These are phyloP conservation scores for Daktulosphaira vitifoliae DNA, from an alignment of 1,140 invertebrate genomes.

Conservation along the genomic window DNA sequence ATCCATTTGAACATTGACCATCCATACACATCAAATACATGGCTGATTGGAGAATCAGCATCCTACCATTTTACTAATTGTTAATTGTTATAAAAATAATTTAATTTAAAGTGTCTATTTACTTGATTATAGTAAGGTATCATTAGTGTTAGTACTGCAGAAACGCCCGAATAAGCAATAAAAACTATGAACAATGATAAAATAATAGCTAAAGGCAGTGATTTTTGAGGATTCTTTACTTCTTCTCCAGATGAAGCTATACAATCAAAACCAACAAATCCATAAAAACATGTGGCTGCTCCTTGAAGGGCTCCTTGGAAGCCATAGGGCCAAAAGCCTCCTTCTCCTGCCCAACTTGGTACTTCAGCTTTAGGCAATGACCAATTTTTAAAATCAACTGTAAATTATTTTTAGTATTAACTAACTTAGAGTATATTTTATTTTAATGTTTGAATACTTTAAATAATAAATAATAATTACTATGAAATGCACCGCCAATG, in stretches of 20 bases:
- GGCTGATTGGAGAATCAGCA: slow-evolving; percentile 70
- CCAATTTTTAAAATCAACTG: slow-evolving; percentile 59
- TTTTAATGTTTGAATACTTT: too few species aligned
- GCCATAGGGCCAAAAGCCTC: slow-evolving; percentile 77
- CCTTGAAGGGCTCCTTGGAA: slow-evolving; percentile 68
- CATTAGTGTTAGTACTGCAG: slow-evolving; percentile 72
- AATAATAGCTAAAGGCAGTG: slow-evolving; percentile 53
- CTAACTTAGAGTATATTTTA: not conserved
- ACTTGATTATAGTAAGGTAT: slow-evolving; percentile 59
- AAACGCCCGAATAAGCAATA: slow-evolving; percentile 57
- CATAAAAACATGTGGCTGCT: slow-evolving; percentile 77
- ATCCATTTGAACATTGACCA: slow-evolving; percentile 75
- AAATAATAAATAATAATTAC: too few species aligned
- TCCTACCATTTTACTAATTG: slow-evolving; percentile 53
- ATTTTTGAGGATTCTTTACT: slow-evolving; percentile 52
- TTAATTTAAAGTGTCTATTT: not conserved
- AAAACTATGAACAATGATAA: slow-evolving; percentile 48
- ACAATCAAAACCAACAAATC: slow-evolving; percentile 83
- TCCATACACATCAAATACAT: slow-evolving; percentile 64
- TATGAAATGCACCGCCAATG: slow-evolving; percentile 66
- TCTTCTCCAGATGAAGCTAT: slow-evolving; percentile 65
- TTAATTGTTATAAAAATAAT: too few species aligned
- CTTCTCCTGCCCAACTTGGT: slow-evolving; percentile 50
- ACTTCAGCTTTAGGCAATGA: slow-evolving; percentile 51
- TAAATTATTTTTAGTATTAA: not conserved